phyloP scores from a whole-genome alignment of 2,113 vertebrate species.

The Tychaedon coryphoeus region DNA sequence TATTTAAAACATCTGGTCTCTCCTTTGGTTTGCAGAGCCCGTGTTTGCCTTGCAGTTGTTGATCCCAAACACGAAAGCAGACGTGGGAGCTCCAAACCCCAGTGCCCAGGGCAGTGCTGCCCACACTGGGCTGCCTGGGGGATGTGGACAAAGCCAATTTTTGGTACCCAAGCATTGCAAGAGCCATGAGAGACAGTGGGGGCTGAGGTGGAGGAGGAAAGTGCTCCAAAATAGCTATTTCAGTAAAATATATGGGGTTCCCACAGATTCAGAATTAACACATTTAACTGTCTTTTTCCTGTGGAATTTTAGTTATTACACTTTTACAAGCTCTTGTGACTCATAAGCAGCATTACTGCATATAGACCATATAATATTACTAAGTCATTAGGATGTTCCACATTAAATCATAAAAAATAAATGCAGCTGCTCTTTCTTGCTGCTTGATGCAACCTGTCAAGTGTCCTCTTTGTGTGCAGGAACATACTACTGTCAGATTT shows the following conservation, averaged over 20 bases:
- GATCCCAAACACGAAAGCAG: neutral
- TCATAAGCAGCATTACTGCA: neutral
- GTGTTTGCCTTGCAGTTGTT: neutral
- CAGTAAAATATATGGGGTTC: neutral
- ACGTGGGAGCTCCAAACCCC: neutral
- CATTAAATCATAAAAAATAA: neutral
- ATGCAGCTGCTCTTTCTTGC: neutral
- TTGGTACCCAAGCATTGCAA: neutral
- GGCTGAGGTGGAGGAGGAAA: neutral
- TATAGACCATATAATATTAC: neutral
- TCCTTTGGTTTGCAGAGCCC: neutral
- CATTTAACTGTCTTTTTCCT: neutral
- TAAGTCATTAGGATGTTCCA: neutral
- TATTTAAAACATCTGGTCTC: slow-evolving; percentile 12
- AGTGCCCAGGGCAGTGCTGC: neutral
- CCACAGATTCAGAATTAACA: neutral
- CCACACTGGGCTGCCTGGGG: neutral
- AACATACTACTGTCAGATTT: neutral
- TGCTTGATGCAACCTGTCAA: neutral
- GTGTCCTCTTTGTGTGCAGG: neutral
- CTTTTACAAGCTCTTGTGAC: neutral
- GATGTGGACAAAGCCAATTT: neutral
- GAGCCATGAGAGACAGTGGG: neutral
- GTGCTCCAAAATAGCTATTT: neutral
- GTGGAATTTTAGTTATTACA: neutral